These are phyloP conservation scores for Schrankia costaestrigalis DNA, from an alignment of 2,888 invertebrate genomes.

Conservation along the genomic window DNA sequence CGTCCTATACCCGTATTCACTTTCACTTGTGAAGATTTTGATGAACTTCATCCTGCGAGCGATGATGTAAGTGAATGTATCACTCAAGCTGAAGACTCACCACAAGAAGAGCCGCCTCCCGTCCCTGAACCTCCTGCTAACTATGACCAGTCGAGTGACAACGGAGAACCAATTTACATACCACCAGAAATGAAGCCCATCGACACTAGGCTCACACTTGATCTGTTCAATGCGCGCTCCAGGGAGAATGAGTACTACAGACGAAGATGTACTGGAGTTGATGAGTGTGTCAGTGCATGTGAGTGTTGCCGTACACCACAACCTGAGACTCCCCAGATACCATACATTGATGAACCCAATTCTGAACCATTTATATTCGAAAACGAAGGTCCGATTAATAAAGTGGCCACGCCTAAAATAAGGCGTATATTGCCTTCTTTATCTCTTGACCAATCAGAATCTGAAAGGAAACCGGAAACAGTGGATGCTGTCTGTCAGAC, in stretches of 20 bases:
- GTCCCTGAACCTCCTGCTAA: constrained; percentile 49
- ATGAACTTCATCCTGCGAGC: constrained; percentile 43
- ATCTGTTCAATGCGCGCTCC: constrained; percentile 51
- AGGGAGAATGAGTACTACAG: constrained; percentile 45
- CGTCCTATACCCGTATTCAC: constrained; percentile 67
- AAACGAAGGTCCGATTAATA: constrained; percentile 51
- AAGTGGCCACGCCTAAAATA: constrained; percentile 63
- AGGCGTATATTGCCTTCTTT: constrained; percentile 69
- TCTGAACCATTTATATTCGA: constrained; percentile 72
- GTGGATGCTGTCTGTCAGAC: constrained; percentile 70
- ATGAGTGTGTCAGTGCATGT: constrained; percentile 71
- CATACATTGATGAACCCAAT: constrained; percentile 72
- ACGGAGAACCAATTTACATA: constrained; percentile 51
- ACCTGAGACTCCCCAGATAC: constrained; percentile 65
- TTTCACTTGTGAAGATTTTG: constrained; percentile 71
- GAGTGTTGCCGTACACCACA: constrained; percentile 73
- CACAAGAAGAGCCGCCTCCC: constrained; percentile 41
- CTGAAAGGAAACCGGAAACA: constrained; percentile 50
- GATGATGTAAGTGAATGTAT: constrained; percentile 28
- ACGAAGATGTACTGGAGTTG: constrained; percentile 59
- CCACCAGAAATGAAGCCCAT: constrained; percentile 71
- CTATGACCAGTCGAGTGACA: constrained; percentile 58
- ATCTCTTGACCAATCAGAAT: constrained; percentile 61
- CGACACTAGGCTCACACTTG: constrained; percentile 62
- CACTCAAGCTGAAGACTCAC: constrained; percentile 38